Conservation (phyloP, 2,113 vertebrate species). For the Platysteira castanea region DNA sequence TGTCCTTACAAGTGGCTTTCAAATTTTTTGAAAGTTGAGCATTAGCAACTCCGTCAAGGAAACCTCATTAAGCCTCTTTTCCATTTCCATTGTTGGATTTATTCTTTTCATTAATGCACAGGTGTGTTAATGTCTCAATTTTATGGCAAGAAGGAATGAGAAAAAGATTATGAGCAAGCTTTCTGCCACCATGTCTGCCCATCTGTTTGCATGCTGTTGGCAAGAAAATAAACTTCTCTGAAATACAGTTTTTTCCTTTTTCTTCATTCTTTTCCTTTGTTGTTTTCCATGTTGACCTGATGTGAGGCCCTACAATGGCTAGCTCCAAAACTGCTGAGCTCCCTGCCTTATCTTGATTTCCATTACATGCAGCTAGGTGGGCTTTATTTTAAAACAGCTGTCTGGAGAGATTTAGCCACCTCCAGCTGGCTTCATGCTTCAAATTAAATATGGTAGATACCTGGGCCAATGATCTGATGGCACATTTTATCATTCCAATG, state of each 20-base stretch:
- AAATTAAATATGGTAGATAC: conserved; percentile 2
- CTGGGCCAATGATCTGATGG: not conserved
- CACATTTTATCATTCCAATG: conserved; percentile 24
- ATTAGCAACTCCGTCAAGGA: not conserved
- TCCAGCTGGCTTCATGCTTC: not conserved
- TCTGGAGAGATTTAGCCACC: conserved; percentile 23
- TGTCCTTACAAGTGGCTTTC: not conserved
- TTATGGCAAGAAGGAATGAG: not conserved
- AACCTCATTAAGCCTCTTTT: not conserved
- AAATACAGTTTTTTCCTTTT: not conserved
- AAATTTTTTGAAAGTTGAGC: not conserved
- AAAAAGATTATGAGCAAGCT: not conserved
- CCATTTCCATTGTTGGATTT: not conserved
- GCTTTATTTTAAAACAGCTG: conserved; percentile 8
- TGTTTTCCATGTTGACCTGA: not conserved
- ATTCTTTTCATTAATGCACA: not conserved
- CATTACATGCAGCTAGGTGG: not conserved
- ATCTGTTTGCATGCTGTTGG: not conserved
- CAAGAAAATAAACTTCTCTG: not conserved
- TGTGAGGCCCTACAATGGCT: not conserved
- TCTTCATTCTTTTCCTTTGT: not conserved
- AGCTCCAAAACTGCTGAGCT: not conserved
- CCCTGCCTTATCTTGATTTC: not conserved
- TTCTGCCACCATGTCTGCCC: not conserved
- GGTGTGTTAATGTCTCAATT: not conserved